Conservation (phyloP, 2,113 vertebrate genomes). For the Hydrochoerus hydrochaeris region DNA sequence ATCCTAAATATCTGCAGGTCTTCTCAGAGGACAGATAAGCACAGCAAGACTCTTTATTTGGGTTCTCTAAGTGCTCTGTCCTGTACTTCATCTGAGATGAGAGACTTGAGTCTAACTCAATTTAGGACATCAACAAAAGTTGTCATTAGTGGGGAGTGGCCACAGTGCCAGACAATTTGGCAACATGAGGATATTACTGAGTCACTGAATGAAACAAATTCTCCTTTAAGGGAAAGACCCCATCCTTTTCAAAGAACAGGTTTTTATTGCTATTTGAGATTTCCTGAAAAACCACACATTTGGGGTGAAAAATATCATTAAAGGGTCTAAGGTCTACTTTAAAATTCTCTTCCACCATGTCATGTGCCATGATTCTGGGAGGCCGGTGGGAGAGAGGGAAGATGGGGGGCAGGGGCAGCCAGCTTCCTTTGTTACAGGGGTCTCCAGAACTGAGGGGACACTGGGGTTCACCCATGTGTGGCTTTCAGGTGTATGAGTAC, state of each 20-base stretch:
- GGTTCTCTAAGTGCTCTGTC: not conserved
- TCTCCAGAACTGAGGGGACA: not conserved
- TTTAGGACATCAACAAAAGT: slow-evolving; percentile 41
- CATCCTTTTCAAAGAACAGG: not conserved
- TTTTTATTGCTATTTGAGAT: not conserved
- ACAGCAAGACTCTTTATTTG: not conserved
- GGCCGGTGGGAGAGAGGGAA: not conserved
- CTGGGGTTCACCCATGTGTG: not conserved
- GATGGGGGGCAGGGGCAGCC: not conserved
- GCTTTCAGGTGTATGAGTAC: fast-evolving
- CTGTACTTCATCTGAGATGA: not conserved
- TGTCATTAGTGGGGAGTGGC: not conserved
- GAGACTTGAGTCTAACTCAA: slow-evolving; percentile 37
- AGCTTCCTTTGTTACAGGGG: not conserved
- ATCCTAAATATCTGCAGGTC: not conserved
- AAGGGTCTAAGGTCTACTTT: not conserved
- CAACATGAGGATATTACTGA: not conserved
- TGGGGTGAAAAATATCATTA: not conserved
- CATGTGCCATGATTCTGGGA: not conserved
- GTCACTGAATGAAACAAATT: not conserved
- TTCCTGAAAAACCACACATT: not conserved
- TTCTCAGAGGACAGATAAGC: not conserved
- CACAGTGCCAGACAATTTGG: slow-evolving; percentile 34
- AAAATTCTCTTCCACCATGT: not conserved
- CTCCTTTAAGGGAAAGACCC: not conserved